Evolutionary conservation across 2,113 vertebrate genomes (phyloP).

Genomic region (Sapajus apella): DNA sequence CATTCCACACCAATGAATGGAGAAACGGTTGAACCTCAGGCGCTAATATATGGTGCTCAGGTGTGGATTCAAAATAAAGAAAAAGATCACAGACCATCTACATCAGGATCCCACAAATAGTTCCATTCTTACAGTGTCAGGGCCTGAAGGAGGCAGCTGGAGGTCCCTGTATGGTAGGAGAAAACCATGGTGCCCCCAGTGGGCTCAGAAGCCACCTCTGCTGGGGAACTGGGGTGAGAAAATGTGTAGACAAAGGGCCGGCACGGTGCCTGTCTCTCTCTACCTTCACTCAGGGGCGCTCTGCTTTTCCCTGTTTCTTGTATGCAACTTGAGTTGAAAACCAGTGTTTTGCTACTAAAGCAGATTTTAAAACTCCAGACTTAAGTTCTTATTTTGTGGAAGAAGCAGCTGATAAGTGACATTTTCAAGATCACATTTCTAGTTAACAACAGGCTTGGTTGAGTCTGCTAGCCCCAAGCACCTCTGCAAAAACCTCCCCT

Average conservation of each 20-base stretch:
- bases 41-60: background rate
- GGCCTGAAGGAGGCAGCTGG: background rate
- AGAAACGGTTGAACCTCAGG: too few relatives aligned
- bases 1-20: background rate
- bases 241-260: rapidly evolving
- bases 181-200: background rate
- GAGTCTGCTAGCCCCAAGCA: rapidly evolving
- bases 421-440: background rate
- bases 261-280: too few relatives aligned
- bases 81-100: background rate
- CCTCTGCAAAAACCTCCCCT: background rate
- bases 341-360: background rate
- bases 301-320: background rate
- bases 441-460: background rate
- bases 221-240: background rate
- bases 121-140: background rate
- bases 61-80: background rate
- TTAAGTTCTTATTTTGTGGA: background rate
- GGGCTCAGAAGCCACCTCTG: background rate
- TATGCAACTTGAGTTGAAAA: background rate
- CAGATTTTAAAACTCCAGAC: background rate
- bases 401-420: background rate
- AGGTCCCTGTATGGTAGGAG: background rate
- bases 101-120: background rate
- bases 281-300: background rate